These are phyloP conservation scores for Dryas iulia DNA, from an alignment of 1,140 invertebrate species.

Conservation along the genomic window DNA sequence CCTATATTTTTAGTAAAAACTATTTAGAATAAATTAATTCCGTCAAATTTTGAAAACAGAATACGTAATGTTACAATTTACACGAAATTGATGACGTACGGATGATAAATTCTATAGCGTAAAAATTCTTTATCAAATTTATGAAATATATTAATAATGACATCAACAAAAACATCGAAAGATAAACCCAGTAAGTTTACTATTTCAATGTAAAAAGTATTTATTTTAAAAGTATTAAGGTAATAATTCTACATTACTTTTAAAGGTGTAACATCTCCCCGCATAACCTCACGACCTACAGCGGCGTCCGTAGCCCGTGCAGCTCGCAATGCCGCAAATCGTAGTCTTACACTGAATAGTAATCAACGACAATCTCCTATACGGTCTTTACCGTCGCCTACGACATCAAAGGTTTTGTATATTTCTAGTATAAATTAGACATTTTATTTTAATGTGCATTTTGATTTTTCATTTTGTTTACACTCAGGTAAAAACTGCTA, in stretches of 20 bases:
- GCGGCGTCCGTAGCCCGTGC: conserved; percentile 65
- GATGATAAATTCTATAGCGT: conserved; percentile 4
- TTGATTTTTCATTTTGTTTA: background rate
- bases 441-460: background rate
- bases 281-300: conserved; percentile 53
- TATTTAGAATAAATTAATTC: background rate
- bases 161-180: conserved; percentile 51
- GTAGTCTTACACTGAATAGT: conserved; percentile 34
- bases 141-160: conserved; percentile 40
- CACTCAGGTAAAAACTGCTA: conserved; percentile 32
- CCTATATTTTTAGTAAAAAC: background rate
- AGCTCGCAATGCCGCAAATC: conserved; percentile 58
- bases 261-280: conserved; percentile 38
- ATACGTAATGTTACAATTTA: conserved; percentile 40
- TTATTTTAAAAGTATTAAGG: background rate
- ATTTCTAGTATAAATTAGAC: background rate
- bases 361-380: conserved; percentile 44
- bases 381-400: conserved; percentile 36
- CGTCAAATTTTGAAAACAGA: conserved; percentile 46
- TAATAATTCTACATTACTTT: background rate
- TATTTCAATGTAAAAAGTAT: background rate
- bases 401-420: conserved; percentile 41
- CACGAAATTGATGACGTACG: conserved; percentile 1
- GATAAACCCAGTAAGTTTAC: conserved; percentile 58
- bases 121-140: background rate